These are phyloP conservation scores for Oeneis ivallda DNA, from an alignment of 2,888 invertebrate genomes.

Conservation along the genomic window DNA sequence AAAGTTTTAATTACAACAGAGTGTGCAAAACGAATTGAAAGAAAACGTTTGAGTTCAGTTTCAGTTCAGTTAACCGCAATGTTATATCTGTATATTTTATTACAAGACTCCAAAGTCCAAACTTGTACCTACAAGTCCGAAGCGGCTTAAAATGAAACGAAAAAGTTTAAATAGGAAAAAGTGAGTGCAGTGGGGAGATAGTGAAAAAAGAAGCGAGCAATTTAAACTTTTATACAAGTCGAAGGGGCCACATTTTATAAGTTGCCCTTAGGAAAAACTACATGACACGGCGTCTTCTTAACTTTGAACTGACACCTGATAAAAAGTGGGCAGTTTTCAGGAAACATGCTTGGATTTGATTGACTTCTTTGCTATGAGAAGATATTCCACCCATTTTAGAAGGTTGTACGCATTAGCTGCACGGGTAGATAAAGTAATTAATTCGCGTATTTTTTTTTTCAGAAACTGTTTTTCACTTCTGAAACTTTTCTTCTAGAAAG, in stretches of 20 bases:
- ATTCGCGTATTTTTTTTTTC: too few relatives aligned
- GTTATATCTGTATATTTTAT: conserved; percentile 46
- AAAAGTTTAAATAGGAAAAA: conserved; percentile 80
- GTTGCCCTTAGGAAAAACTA: conserved; percentile 64
- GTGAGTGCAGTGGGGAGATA: conserved; percentile 71
- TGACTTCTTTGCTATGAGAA: too few relatives aligned
- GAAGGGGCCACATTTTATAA: conserved; percentile 65
- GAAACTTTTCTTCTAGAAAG: too few relatives aligned
- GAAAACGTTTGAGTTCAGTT: conserved; percentile 36
- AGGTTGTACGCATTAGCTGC: too few relatives aligned
- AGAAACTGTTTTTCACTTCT: too few relatives aligned
- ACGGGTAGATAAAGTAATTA: too few relatives aligned
- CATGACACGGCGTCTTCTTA: conserved; percentile 47
- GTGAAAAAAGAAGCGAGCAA: conserved; percentile 76
- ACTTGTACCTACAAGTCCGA: conserved; percentile 49
- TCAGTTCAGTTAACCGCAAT: conserved; percentile 35
- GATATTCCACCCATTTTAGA: too few relatives aligned
- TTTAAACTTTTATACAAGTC: conserved; percentile 71
- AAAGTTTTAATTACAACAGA: conserved; percentile 32
- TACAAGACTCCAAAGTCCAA: conserved; percentile 40
- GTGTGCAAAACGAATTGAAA: conserved; percentile 35
- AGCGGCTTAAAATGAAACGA: conserved; percentile 69
- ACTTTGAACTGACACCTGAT: conserved; percentile 19
- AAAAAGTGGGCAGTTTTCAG: background rate
- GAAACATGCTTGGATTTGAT: too few relatives aligned